Conservation (phyloP, 2,113 vertebrate genomes). For the Gavia stellata region DNA sequence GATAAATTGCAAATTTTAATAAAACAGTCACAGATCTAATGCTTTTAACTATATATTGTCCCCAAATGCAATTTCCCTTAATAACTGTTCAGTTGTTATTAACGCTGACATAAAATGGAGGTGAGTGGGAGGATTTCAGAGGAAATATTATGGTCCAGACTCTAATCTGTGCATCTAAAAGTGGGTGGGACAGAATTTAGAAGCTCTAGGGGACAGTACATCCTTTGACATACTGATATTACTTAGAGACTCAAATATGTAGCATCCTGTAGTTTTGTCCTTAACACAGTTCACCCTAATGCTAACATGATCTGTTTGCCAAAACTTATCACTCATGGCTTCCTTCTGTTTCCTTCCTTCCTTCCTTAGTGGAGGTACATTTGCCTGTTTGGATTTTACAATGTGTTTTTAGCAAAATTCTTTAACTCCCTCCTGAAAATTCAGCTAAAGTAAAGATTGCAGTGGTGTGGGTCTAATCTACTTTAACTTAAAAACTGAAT, state of each 20-base stretch:
- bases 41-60: background rate
- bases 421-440: background rate
- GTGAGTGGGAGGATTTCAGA: background rate
- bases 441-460: background rate
- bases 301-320: background rate
- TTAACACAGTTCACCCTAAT: background rate
- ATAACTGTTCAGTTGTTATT: background rate
- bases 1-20: background rate
- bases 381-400: background rate
- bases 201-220: background rate
- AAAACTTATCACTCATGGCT: background rate
- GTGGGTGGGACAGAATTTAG: background rate
- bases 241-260: background rate
- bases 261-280: background rate
- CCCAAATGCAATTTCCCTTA: background rate
- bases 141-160: background rate
- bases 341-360: conserved; percentile 11
- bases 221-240: background rate
- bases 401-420: background rate
- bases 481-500: background rate
- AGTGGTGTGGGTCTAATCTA: background rate
- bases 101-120: background rate
- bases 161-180: background rate
- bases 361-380: background rate
- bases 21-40: background rate